Evolutionary conservation across 2,113 vertebrate species (phyloP), one percentile per base, ranked within the genome.

Genomic region (Bubo bubo): DNA sequence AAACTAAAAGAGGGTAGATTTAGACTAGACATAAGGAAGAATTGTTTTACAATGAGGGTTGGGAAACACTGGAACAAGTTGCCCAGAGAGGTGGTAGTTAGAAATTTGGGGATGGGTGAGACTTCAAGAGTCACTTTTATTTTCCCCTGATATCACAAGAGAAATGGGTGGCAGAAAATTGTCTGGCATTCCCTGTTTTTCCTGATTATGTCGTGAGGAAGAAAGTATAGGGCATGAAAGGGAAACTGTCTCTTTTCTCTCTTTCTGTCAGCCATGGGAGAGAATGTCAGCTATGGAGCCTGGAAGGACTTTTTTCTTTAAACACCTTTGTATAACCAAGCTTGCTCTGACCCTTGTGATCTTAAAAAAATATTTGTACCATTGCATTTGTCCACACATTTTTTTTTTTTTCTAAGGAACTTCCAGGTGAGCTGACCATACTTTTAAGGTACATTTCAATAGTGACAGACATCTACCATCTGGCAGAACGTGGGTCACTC

Each of bases 321-420:
- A 83, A 73, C 1, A 20, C 0, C 1, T 6, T n/a, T 75, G 10
- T 55, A 63, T 59, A 66, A 59, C 2, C 0, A 4, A 76, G n/a
- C 10, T 85, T 87, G 5, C 35, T 70, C 66, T 67, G 23, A 72
- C 18, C 4, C 14, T 60, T 83, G 16, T 56, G 66, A 49, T 88
- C 13, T 70, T 68, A 50, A 82, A 75, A 73, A 79, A 30, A 24
- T 17, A 3, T 66, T 88, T 60, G 8, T 27, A 34, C 3, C 13
- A 20, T 24, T 85, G 28, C 4, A 77, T 91, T 95, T 81, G 22
- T 30, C 10, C 37, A 59, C 3, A 2, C 3, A 1, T 6, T 19
- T 18, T 27, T 49, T 64, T 52, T 66, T 58, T 58, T 73, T 6
- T 0, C 34, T 19, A n/a, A 75, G 47, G 22, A 89, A 35, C 10